phyloP scores from a whole-genome alignment of 2,797 vertebrate species.

The Esox masquinongy region DNA sequence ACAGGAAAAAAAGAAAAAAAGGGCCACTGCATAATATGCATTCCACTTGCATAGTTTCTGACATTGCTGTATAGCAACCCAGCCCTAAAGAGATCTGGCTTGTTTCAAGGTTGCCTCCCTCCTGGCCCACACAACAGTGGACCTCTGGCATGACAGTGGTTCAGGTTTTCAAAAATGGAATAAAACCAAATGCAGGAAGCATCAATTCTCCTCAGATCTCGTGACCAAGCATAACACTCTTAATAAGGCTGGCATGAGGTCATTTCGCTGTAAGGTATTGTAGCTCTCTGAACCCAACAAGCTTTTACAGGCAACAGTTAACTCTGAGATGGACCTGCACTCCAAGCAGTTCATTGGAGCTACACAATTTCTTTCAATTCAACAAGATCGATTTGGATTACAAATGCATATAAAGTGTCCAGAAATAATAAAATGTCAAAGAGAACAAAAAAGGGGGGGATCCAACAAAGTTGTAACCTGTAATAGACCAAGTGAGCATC shows the following conservation, averaged over 20 bases:
- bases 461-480: slow-evolving; percentile 43
- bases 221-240: slow-evolving; percentile 1
- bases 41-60: slow-evolving; percentile 84
- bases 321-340: slow-evolving; percentile 36
- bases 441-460: slow-evolving; percentile 26
- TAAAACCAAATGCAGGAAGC: background rate
- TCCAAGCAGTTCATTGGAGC: slow-evolving; percentile 50
- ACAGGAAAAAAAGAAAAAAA: slow-evolving; percentile 41
- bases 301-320: slow-evolving; percentile 38
- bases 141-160: background rate
- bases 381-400: slow-evolving; percentile 44
- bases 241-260: slow-evolving; percentile 37
- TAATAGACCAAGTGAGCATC: slow-evolving; percentile 47
- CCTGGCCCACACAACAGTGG: slow-evolving; percentile 42
- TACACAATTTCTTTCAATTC: slow-evolving; percentile 41
- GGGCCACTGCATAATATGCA: slow-evolving; percentile 71
- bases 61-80: slow-evolving; percentile 70
- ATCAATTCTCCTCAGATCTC: background rate
- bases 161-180: background rate
- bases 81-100: slow-evolving; percentile 59
- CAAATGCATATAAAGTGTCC: slow-evolving; percentile 58
- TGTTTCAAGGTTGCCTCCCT: slow-evolving; percentile 54
- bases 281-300: slow-evolving; percentile 19
- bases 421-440: slow-evolving; percentile 25
- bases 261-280: slow-evolving; percentile 27